Conservation (phyloP, 2,797 vertebrate genomes). For the Caiman crocodilus region DNA sequence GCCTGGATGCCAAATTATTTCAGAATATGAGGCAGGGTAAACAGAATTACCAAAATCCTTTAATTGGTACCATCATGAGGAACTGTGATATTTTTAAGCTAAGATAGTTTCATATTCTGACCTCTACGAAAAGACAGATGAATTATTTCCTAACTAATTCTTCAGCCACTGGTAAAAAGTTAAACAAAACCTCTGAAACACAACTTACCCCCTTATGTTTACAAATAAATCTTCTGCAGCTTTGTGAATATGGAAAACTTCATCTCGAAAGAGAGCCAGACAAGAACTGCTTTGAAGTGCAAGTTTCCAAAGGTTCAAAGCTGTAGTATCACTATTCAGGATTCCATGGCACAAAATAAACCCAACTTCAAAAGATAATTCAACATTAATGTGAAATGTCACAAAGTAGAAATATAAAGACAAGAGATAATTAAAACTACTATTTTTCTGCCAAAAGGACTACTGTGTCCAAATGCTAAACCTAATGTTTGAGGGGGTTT, state of each 20-base stretch:
- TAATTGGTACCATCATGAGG: neutral
- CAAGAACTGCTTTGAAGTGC: constrained; percentile 98
- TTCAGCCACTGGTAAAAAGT: rapidly evolving
- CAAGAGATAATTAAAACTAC: neutral
- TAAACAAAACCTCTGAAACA: neutral
- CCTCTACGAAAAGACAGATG: rapidly evolving
- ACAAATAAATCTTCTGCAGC: constrained; percentile 97
- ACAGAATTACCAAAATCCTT: neutral
- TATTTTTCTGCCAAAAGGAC: neutral
- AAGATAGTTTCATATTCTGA: neutral
- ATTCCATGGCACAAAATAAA: constrained; percentile 97
- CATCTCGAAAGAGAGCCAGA: constrained; percentile 96
- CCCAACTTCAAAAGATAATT: constrained; percentile 86
- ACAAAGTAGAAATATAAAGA: constrained; percentile 40
- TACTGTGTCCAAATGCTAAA: neutral
- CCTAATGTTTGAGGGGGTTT: neutral
- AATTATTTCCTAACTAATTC: neutral
- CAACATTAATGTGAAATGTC: neutral
- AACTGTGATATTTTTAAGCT: neutral
- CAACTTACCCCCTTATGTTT: constrained; percentile 92
- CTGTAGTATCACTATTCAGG: constrained; percentile 92
- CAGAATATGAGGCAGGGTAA: neutral
- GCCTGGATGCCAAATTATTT: neutral
- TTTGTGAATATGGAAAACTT: constrained; percentile 99
- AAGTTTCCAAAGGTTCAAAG: constrained; percentile 96